Conservation (phyloP, 2,888 invertebrate genomes). For the Epirrhoe tristata region DNA sequence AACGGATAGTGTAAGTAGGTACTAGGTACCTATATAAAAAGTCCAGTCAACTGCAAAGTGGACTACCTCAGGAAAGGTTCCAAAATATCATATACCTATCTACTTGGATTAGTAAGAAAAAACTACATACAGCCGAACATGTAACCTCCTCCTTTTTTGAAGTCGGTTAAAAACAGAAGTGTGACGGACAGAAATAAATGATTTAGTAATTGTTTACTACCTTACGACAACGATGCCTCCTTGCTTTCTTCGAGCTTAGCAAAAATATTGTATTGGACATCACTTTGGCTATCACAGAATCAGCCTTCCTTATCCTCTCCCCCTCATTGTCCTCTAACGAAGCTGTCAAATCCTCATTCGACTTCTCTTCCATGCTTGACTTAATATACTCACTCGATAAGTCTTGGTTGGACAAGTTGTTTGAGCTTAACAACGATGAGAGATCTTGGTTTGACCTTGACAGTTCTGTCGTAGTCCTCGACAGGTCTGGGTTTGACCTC, state of each 20-base stretch:
- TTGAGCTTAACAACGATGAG: not conserved
- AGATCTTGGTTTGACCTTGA: conserved; percentile 2
- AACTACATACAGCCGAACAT: too few relatives aligned
- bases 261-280: conserved; percentile 69
- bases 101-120: too few relatives aligned
- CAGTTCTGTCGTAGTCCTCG: not conserved
- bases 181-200: too few relatives aligned
- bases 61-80: too few relatives aligned
- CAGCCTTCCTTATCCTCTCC: conserved; percentile 53
- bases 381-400: not conserved
- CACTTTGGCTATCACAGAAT: conserved; percentile 71
- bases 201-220: conserved; percentile 45
- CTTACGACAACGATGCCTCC: conserved; percentile 61
- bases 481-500: conserved; percentile 7
- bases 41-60: too few relatives aligned
- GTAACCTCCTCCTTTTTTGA: too few relatives aligned
- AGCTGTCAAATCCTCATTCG: not conserved
- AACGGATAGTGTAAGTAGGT: too few relatives aligned
- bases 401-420: not conserved
- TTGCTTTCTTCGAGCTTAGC: conserved; percentile 51
- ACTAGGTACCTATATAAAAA: too few relatives aligned
- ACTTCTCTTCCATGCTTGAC: not conserved
- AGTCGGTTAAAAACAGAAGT: too few relatives aligned
- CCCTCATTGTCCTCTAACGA: conserved; percentile 16
- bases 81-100: too few relatives aligned